Percentiles rank a stretch among this genome's conserved stretches.
Evolutionary conservation across 1,140 invertebrate species (phyloP).

Genomic region (Drosophila bipectinata): DNA sequence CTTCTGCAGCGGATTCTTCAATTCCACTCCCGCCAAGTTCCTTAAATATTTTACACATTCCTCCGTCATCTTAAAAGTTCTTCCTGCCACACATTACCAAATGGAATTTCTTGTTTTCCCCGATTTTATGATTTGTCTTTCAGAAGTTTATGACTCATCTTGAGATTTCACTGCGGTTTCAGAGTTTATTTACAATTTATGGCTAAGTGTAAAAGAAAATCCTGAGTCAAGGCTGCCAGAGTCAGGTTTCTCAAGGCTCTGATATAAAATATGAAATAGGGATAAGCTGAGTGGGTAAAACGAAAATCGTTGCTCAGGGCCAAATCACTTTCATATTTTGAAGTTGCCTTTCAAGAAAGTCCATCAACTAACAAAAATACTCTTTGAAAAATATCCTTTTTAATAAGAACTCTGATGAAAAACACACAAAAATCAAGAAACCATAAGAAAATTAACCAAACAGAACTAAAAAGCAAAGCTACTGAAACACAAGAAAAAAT

Average conservation of each 20-base stretch:
- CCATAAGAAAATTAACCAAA: conserved; percentile 22
- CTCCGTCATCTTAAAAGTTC: neutral
- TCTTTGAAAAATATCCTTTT: neutral
- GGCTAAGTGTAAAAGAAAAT: conserved; percentile 11
- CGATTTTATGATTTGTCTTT: conserved; percentile 34
- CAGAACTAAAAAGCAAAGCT: conserved; percentile 10
- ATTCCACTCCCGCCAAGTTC: neutral
- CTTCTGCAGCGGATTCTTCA: neutral
- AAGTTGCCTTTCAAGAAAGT: conserved; percentile 16
- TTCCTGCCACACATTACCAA: neutral
- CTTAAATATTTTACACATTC: neutral
- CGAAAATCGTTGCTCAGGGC: neutral
- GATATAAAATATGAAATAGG: conserved; percentile 1
- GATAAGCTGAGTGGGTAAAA: neutral
- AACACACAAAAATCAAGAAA: neutral
- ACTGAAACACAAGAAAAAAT: neutral
- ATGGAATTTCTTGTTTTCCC: conserved; percentile 8
- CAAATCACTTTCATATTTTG: neutral
- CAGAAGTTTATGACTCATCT: conserved; percentile 37
- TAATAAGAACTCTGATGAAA: neutral
- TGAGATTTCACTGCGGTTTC: conserved; percentile 11
- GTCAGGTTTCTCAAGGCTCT: neutral
- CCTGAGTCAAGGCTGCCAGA: conserved; percentile 11
- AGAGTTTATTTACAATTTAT: conserved; percentile 43
- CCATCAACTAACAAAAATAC: conserved; percentile 9